Evolutionary conservation across 2,797 vertebrate species (phyloP).

Genomic region (Sardinella longiceps): DNA sequence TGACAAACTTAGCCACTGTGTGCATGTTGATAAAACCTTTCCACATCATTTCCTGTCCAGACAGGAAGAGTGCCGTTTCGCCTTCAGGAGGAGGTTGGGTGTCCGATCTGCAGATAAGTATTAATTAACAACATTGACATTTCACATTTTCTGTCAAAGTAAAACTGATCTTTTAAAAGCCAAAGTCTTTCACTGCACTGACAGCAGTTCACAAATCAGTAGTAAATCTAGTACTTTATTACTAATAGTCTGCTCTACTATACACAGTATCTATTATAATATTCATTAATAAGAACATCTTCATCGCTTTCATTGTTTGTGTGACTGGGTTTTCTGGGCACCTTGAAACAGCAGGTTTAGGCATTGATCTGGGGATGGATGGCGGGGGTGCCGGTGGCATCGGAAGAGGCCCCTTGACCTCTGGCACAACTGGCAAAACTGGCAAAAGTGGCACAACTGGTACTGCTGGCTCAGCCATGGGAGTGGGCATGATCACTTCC

Average conservation of each 20-base stretch:
- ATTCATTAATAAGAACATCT: no score
- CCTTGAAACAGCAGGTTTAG: slow-evolving; percentile 72
- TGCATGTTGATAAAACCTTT: slow-evolving; percentile 99
- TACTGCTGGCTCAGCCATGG: slow-evolving; percentile 32
- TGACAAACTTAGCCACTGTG: slow-evolving; percentile 96
- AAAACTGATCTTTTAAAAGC: neutral
- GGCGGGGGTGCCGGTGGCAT: slow-evolving; percentile 62
- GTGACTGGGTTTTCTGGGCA: neutral
- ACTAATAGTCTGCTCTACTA: no score
- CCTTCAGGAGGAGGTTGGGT: slow-evolving; percentile 82
- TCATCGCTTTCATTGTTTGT: no score
- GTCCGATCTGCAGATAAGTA: slow-evolving; percentile 73
- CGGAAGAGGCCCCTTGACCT: slow-evolving; percentile 51
- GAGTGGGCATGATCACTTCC: slow-evolving; percentile 57
- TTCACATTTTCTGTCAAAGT: neutral
- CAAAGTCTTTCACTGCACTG: no score
- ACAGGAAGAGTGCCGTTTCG: slow-evolving; percentile 91
- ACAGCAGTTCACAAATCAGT: no score
- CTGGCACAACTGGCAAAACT: slow-evolving; percentile 40
- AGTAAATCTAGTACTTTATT: no score
- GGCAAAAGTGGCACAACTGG: slow-evolving; percentile 35
- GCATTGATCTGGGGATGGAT: slow-evolving; percentile 74
- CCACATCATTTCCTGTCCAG: slow-evolving; percentile 93
- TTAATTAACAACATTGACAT: slow-evolving; percentile 28
- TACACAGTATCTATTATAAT: no score